These are phyloP conservation scores for Beris chalybata DNA, from an alignment of 2,888 invertebrate species.

Conservation along the genomic window DNA sequence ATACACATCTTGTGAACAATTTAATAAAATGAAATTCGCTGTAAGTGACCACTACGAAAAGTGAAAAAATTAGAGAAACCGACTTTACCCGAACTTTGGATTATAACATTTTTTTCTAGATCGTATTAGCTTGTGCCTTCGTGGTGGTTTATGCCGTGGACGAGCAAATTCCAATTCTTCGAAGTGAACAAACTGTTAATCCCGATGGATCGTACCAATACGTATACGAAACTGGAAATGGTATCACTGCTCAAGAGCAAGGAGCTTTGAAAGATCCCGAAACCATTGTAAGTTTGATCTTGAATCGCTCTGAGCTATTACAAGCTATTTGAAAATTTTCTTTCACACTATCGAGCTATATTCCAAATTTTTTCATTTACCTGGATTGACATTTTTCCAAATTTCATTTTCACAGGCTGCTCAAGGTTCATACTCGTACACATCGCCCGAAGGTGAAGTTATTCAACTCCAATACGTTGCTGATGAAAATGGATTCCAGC, in stretches of 20 bases:
- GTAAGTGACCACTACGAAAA: constrained; percentile 14
- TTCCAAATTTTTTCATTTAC: no score
- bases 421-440: constrained; percentile 26
- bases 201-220: constrained; percentile 27
- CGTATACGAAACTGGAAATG: constrained; percentile 24
- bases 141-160: constrained; percentile 20
- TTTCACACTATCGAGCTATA: no score
- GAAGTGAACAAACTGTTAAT: constrained; percentile 13
- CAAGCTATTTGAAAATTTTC: no score
- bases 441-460: constrained; percentile 19
- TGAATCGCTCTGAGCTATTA: no score
- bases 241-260: constrained; percentile 15
- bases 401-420: constrained; percentile 50
- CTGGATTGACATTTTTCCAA: background rate
- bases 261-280: constrained; percentile 24
- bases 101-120: constrained; percentile 7
- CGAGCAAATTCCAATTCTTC: constrained; percentile 23
- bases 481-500: constrained; percentile 68
- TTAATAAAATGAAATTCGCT: constrained; percentile 26
- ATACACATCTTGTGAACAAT: constrained; percentile 16
- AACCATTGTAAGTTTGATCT: constrained; percentile 13
- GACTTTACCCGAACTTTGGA: no score
- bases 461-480: constrained; percentile 57
- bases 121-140: constrained; percentile 18
- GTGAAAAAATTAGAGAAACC: constrained; percentile 4